Percentiles rank a stretch among this genome's conserved stretches.
phyloP scores from a whole-genome alignment of 2,888 invertebrate genomes.

The Plebejus anna region DNA sequence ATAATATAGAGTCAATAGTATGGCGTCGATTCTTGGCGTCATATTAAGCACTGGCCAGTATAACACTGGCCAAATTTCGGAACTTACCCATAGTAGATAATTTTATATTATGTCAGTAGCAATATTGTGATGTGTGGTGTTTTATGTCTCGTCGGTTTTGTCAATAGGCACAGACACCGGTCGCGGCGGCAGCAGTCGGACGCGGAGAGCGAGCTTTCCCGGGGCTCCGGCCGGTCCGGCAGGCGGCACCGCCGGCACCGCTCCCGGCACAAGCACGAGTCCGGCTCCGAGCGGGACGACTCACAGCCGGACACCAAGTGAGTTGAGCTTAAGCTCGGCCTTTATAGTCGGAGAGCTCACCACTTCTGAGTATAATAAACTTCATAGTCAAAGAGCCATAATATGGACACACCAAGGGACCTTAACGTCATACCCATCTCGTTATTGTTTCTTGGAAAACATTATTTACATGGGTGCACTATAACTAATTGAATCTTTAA shows the following conservation, averaged over 20 bases:
- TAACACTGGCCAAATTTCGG: neutral
- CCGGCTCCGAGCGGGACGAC: slow-evolving; percentile 86
- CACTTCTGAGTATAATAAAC: too few relatives aligned
- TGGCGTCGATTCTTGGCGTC: neutral
- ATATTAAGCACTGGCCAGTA: neutral
- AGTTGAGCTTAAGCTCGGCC: slow-evolving; percentile 38
- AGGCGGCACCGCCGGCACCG: slow-evolving; percentile 87
- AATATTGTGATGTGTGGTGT: neutral
- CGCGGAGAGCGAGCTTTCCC: slow-evolving; percentile 93
- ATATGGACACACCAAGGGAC: too few relatives aligned
- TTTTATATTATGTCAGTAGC: too few relatives aligned
- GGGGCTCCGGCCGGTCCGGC: slow-evolving; percentile 89
- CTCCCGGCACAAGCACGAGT: slow-evolving; percentile 86
- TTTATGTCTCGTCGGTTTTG: neutral
- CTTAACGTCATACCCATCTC: too few relatives aligned
- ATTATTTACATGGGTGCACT: too few relatives aligned
- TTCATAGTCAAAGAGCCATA: too few relatives aligned
- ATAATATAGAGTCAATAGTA: too few relatives aligned
- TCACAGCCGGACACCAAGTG: slow-evolving; percentile 74
- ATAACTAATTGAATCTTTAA: too few relatives aligned
- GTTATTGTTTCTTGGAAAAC: too few relatives aligned
- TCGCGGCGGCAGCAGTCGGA: slow-evolving; percentile 90
- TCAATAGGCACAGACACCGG: slow-evolving; percentile 85
- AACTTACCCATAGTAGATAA: neutral
- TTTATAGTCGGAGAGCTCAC: neutral